Conservation (phyloP, 2,113 vertebrate species). For the Onychostoma macrolepis region DNA sequence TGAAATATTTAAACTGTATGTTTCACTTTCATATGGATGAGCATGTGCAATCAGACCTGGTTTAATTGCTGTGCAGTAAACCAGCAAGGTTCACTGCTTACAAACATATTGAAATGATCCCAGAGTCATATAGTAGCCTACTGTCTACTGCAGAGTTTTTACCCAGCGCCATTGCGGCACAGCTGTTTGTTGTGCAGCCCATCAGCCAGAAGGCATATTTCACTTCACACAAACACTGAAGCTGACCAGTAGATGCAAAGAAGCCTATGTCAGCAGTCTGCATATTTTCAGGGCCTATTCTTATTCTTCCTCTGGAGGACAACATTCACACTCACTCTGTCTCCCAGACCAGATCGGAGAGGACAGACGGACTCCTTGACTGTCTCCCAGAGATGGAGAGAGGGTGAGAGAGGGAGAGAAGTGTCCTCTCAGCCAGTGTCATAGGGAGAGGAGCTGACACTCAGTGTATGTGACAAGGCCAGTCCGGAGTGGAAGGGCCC, state of each 20-base stretch:
- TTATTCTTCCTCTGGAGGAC: conserved; percentile 42
- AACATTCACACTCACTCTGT: conserved; percentile 49
- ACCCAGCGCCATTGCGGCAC: conserved; percentile 2
- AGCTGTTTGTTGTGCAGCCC: conserved; percentile 37
- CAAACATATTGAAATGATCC: background rate
- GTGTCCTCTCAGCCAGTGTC: conserved; percentile 78
- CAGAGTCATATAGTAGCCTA: background rate
- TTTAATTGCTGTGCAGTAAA: background rate
- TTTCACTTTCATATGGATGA: background rate
- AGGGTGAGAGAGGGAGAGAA: conserved; percentile 45
- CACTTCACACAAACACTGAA: conserved; percentile 45
- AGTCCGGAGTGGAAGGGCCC: conserved; percentile 84
- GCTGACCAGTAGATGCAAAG: conserved; percentile 42
- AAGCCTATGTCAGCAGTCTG: conserved; percentile 58
- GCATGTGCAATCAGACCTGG: background rate
- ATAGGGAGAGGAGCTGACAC: conserved; percentile 83
- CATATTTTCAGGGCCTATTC: conserved; percentile 29
- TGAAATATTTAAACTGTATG: background rate
- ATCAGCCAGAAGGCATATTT: conserved; percentile 55
- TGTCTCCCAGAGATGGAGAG: conserved; percentile 48
- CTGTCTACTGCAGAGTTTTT: conserved; percentile 14
- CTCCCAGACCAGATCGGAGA: conserved; percentile 49
- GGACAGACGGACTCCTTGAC: conserved; percentile 52
- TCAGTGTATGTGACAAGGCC: conserved; percentile 93
- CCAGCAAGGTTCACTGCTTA: background rate